Evolutionary conservation across 2,888 invertebrate species (phyloP), one percentile per base, ranked within the genome.

Genomic region (Synergus itoensis): DNA sequence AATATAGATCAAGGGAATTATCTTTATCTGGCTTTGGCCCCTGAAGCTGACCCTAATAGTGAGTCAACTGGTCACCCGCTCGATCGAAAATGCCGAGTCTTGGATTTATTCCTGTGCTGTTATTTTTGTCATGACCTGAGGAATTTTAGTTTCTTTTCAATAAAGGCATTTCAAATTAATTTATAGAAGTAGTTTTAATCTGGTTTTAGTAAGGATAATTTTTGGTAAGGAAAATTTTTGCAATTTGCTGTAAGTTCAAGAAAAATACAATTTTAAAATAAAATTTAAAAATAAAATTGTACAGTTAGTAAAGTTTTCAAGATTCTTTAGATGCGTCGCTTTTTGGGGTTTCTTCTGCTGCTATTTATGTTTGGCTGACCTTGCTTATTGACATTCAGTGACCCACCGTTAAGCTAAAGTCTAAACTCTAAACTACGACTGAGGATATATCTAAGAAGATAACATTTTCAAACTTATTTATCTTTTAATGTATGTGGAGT

Each of bases 341-440:
- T 60, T 60, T 60, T 21, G 4, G 12, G 60, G 21, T 9, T 60
- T 4, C 12, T 60, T 60, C 12, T 60, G 11, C 60, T 21, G 60
- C 21, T 21, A 43, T 67, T 45, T 45, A 21, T 18, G 45, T 16
- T 18, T 16, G n/a, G 16, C 4, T n/a, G 73, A 73, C 73, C 73
- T 53, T 73, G 53, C 45, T 69, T 16, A 69, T 69, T 69, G 69
- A 16, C 69, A 73, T 73, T 73, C 53, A 73, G 28, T 73, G 73
- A 73, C 73, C 53, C 73, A 9, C 1, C 5, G 18, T 43, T 65
- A 41, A 18, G 67, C 21, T 21, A 12, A 67, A 45, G 67, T 65
- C 41, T 65, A 65, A 65, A 65, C 40, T 64, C n/a, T 64, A 64
- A 64, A 64, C 40, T 53, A 53, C 53, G 9, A n/a, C 53, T 9